Conservation (phyloP, 1,140 invertebrate species). For the Venturia canescens region DNA sequence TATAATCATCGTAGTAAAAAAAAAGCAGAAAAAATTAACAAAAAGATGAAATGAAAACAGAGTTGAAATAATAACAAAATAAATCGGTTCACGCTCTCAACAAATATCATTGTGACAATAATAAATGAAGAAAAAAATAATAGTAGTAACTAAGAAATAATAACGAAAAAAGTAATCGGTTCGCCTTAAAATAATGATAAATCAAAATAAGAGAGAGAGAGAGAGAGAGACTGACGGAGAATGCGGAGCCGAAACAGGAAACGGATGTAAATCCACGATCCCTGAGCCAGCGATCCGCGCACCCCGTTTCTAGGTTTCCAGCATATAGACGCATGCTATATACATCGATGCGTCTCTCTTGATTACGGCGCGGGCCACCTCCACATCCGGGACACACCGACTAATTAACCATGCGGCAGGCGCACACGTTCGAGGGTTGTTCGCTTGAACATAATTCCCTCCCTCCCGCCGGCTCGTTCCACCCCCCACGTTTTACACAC, state of each 20-base stretch:
- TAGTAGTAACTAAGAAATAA: too few relatives aligned
- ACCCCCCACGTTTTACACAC: background rate
- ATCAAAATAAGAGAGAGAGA: too few relatives aligned
- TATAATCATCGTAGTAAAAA: too few relatives aligned
- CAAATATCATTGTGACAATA: too few relatives aligned
- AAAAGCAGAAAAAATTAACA: too few relatives aligned
- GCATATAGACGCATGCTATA: background rate
- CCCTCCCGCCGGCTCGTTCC: background rate
- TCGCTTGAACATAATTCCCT: slow-evolving; percentile 5
- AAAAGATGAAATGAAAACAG: too few relatives aligned
- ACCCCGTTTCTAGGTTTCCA: background rate
- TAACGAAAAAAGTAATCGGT: too few relatives aligned
- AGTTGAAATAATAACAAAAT: too few relatives aligned
- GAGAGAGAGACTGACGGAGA: background rate
- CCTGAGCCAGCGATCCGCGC: slow-evolving; percentile 33
- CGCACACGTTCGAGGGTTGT: slow-evolving; percentile 22
- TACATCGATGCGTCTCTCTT: background rate
- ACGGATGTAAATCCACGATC: slow-evolving; percentile 41
- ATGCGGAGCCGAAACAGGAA: slow-evolving; percentile 35
- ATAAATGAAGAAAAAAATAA: too few relatives aligned
- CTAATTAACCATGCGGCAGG: slow-evolving; percentile 46
- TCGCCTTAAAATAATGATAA: too few relatives aligned
- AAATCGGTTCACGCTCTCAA: too few relatives aligned
- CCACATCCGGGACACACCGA: slow-evolving; percentile 46
- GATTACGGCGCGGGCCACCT: slow-evolving; percentile 26